Percentiles rank a stretch among this genome's conserved stretches.
These are phyloP conservation scores for Nycticebus coucang DNA, from an alignment of 2,113 vertebrate species.

Conservation along the genomic window DNA sequence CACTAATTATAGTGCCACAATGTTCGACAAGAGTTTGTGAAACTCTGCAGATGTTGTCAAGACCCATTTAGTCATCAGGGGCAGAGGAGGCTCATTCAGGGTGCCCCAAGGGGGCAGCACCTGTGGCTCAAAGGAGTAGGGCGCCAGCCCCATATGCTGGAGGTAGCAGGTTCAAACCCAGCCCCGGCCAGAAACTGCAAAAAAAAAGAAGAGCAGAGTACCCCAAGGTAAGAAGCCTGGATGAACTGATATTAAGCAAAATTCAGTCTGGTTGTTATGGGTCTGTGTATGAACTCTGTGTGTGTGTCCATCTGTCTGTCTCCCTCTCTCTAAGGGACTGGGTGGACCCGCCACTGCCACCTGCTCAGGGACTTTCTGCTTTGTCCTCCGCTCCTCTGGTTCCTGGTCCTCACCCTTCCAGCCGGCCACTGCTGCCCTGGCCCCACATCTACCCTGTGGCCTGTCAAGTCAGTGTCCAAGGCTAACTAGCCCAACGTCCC, in stretches of 20 bases:
- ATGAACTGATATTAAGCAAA: background rate
- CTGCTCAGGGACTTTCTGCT: background rate
- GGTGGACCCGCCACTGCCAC: background rate
- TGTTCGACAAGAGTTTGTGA: background rate
- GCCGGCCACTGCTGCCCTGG: background rate
- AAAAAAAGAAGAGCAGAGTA: background rate
- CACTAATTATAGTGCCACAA: background rate
- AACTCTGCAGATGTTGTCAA: background rate
- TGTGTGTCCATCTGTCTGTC: background rate
- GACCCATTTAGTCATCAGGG: background rate
- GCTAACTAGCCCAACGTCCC: background rate
- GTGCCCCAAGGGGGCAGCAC: background rate
- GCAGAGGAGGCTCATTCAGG: background rate
- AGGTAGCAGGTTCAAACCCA: no score
- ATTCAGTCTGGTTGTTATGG: background rate
- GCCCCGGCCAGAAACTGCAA: no score
- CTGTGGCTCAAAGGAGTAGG: no score
- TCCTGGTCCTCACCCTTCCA: background rate
- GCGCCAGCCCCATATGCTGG: no score
- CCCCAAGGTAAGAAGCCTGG: background rate
- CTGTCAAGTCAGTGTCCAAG: conserved; percentile 14
- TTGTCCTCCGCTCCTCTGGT: background rate
- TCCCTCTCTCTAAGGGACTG: background rate
- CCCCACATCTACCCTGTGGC: background rate
- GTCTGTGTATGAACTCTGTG: background rate